Evolutionary conservation across 2,113 vertebrate genomes (phyloP).

Genomic region (Donacobius atricapilla): DNA sequence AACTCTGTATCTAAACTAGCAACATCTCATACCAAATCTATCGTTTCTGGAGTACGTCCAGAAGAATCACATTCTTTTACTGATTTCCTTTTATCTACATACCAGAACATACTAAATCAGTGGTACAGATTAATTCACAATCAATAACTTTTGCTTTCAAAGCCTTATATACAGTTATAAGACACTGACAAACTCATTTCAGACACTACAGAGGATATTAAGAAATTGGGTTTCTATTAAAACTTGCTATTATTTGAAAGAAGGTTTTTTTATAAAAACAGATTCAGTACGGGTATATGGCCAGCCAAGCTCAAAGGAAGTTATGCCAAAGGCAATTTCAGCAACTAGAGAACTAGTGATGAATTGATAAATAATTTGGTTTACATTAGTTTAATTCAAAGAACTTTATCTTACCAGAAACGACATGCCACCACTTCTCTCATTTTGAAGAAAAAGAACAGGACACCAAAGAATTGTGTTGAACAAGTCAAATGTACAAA

Average conservation of each 20-base stretch:
- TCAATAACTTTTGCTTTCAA: neutral
- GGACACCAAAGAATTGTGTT: neutral
- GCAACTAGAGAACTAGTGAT: neutral
- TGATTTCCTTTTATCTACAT: neutral
- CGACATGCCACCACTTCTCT: neutral
- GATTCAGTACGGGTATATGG: neutral
- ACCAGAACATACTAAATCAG: neutral
- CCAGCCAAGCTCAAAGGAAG: neutral
- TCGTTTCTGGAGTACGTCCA: neutral
- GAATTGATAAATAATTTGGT: neutral
- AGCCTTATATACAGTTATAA: neutral
- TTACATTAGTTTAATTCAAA: neutral
- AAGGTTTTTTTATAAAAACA: neutral
- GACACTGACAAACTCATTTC: neutral
- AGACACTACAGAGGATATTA: neutral
- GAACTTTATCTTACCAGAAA: neutral
- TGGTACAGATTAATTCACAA: neutral
- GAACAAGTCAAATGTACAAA: neutral
- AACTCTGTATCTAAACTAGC: neutral
- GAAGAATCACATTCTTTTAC: neutral
- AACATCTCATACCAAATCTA: neutral
- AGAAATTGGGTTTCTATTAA: neutral
- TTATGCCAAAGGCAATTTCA: neutral
- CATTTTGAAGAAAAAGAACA: neutral
- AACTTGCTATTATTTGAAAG: neutral